Conservation (phyloP, 2,113 vertebrate species). For the Callaeas wilsoni region DNA sequence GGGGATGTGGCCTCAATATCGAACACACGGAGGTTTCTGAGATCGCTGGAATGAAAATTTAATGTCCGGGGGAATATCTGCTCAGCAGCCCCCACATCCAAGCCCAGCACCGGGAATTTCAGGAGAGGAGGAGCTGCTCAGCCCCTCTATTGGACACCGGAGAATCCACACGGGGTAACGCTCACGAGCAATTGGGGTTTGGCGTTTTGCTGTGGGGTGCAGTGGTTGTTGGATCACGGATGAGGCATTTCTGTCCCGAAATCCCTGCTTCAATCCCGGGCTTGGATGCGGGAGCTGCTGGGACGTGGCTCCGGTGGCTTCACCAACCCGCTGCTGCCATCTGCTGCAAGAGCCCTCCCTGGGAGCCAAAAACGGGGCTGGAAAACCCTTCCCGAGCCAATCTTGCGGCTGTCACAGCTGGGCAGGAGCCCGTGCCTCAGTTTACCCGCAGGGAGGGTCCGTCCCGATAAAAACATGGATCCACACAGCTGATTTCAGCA, state of each 20-base stretch:
- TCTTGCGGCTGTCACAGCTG: accelerated
- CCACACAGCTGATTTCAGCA: too few relatives aligned
- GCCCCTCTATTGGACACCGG: background rate
- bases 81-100: background rate
- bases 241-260: accelerated
- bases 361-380: background rate
- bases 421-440: background rate
- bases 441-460: background rate
- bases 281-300: background rate
- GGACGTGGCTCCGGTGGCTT: accelerated
- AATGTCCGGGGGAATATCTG: too few relatives aligned
- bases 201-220: accelerated
- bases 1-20: background rate
- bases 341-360: background rate
- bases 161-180: accelerated
- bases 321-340: conserved; percentile 18
- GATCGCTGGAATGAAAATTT: accelerated
- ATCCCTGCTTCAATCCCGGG: background rate
- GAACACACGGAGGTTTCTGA: accelerated
- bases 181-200: accelerated
- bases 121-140: background rate
- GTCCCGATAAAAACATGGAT: accelerated
- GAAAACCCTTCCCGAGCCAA: background rate
- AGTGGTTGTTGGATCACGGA: accelerated
- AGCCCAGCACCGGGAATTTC: background rate